Conservation (phyloP, 2,797 vertebrate genomes). For the Stomatorhinus walkeri region DNA sequence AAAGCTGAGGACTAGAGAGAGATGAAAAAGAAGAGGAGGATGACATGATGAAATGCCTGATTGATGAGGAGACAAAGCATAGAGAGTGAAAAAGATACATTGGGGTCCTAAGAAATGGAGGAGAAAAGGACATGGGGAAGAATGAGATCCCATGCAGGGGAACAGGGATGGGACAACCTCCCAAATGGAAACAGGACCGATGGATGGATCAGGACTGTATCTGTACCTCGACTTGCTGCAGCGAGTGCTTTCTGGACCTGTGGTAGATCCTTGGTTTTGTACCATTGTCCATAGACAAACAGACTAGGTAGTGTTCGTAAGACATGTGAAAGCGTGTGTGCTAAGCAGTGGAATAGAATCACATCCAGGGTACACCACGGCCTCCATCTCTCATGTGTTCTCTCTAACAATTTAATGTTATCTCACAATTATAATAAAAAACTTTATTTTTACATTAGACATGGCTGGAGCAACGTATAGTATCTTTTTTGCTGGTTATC, state of each 20-base stretch:
- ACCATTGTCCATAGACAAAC: not conserved
- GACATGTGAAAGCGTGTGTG: not conserved
- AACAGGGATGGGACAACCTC: not conserved
- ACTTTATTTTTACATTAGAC: not conserved
- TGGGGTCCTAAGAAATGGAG: not conserved
- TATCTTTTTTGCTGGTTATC: not conserved
- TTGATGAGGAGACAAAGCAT: not conserved
- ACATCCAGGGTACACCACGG: not conserved
- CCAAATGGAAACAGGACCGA: not conserved
- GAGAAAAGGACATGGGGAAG: not conserved
- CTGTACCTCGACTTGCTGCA: not conserved
- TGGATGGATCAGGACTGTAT: not conserved
- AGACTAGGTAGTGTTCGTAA: not conserved
- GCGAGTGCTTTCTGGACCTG: not conserved
- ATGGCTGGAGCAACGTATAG: not conserved
- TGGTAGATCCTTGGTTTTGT: not conserved
- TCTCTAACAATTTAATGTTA: not conserved
- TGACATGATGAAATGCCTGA: not conserved
- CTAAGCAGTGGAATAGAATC: not conserved
- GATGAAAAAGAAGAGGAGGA: not conserved
- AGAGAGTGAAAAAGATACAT: not conserved
- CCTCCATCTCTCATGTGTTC: not conserved
- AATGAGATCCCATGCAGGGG: not conserved
- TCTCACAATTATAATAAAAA: not conserved
- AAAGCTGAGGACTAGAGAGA: not conserved